Evolutionary conservation across 2,113 vertebrate species (phyloP).

Genomic region (Sclerurus mexicanus): DNA sequence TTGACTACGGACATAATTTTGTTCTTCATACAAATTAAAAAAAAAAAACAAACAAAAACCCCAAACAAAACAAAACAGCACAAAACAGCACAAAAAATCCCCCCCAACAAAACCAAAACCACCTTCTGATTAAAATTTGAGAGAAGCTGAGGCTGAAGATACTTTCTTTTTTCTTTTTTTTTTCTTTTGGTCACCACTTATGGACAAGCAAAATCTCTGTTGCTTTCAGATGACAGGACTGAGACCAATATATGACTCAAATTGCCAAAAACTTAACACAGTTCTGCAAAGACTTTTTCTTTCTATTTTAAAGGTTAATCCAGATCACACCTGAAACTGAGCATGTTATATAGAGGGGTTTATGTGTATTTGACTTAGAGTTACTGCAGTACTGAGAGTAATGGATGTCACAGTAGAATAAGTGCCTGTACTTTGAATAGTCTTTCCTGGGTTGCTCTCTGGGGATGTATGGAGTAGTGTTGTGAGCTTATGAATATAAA

Average conservation of each 20-base stretch:
- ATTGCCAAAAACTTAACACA: background rate
- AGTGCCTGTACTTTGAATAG: conserved; percentile 15
- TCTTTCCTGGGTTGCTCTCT: background rate
- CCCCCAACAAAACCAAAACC: too few relatives aligned
- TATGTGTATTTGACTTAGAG: conserved; percentile 37
- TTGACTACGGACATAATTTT: background rate
- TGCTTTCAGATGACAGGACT: background rate
- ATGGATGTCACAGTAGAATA: conserved; percentile 14
- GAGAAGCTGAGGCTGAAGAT: background rate
- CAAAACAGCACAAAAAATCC: too few relatives aligned
- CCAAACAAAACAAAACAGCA: background rate
- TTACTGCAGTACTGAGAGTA: conserved; percentile 18
- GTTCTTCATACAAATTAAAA: background rate
- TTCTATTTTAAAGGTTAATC: conserved; percentile 62
- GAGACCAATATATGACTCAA: background rate
- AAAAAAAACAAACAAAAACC: too few relatives aligned
- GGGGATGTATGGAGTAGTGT: background rate
- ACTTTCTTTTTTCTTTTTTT: background rate
- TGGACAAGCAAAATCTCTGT: background rate
- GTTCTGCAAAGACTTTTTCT: background rate
- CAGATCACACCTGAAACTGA: conserved; percentile 41
- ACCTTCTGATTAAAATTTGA: background rate
- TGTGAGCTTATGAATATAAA: background rate
- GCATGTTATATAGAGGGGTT: background rate
- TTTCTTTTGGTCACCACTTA: background rate